Percentiles rank a stretch among this genome's conserved stretches.
phyloP scores from a whole-genome alignment of 2,113 vertebrate species.

The Leptosomus discolor region DNA sequence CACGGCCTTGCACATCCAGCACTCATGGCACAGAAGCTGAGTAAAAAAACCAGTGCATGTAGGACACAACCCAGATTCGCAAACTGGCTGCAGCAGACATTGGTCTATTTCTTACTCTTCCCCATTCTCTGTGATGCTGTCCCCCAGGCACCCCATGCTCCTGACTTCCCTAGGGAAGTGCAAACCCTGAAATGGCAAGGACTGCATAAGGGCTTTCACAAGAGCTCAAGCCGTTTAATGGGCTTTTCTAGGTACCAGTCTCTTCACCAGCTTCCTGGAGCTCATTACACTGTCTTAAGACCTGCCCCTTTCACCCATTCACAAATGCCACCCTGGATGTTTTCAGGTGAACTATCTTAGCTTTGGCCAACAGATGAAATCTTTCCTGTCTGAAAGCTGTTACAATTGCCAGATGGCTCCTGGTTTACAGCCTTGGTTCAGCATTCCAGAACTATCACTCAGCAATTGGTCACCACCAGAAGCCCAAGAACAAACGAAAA shows the following conservation, averaged over 20 bases:
- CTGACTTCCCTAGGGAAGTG: not conserved
- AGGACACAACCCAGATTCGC: not conserved
- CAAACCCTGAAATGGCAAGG: not conserved
- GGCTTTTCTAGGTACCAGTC: not conserved
- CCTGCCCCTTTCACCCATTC: not conserved
- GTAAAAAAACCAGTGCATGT: rapidly evolving
- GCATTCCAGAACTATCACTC: not conserved
- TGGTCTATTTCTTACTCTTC: not conserved
- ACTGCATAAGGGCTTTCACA: not conserved
- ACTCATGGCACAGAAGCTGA: not conserved
- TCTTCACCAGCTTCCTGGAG: not conserved
- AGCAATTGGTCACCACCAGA: not conserved
- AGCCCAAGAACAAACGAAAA: not conserved
- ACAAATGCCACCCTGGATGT: not conserved
- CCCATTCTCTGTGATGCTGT: not conserved
- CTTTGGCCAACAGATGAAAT: not conserved
- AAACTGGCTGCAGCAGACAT: not conserved
- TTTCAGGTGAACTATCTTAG: not conserved
- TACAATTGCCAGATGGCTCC: not conserved
- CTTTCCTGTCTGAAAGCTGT: not conserved
- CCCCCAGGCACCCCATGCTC: rapidly evolving
- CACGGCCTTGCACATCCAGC: not conserved
- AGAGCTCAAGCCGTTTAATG: not conserved
- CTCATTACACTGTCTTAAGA: rapidly evolving
- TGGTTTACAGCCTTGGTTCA: not conserved